A percentile compares a stretch with the other conserved stretches of the same genome.
Evolutionary conservation across 2,888 invertebrate genomes (phyloP).

Genomic region (Coelogynopora nodosa): DNA sequence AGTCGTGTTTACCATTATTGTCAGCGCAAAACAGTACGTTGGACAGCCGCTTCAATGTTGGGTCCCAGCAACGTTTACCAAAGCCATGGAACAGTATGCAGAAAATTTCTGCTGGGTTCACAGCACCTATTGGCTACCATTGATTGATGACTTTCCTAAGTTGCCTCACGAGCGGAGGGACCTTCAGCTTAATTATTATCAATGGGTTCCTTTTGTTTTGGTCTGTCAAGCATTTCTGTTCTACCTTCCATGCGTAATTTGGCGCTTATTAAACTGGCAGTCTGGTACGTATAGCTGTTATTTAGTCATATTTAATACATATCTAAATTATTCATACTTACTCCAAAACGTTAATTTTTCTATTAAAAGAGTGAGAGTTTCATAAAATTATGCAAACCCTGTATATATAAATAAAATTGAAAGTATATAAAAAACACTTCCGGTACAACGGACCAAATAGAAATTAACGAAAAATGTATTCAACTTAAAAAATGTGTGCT

Average conservation of each 20-base stretch:
- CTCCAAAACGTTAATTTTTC: too few relatives aligned
- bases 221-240: conserved; percentile 63
- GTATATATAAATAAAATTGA: too few relatives aligned
- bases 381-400: too few relatives aligned
- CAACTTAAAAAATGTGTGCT: too few relatives aligned
- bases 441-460: too few relatives aligned
- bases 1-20: conserved; percentile 60
- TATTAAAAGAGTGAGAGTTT: too few relatives aligned
- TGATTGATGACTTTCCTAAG: conserved; percentile 60
- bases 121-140: conserved; percentile 64
- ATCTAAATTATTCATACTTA: too few relatives aligned
- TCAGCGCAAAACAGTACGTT: conserved; percentile 60
- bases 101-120: conserved; percentile 65
- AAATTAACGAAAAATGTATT: too few relatives aligned
- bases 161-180: conserved; percentile 44
- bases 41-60: conserved; percentile 85
- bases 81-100: conserved; percentile 64
- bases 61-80: conserved; percentile 64
- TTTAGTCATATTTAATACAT: not conserved
- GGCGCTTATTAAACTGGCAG: conserved; percentile 62
- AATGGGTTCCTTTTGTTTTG: conserved; percentile 63
- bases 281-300: conserved; percentile 49
- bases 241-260: conserved; percentile 63
- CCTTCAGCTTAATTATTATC: conserved; percentile 59
- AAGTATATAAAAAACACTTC: too few relatives aligned